These are phyloP conservation scores for Agrotis exclamationis DNA, from an alignment of 2,888 invertebrate species.

Conservation along the genomic window DNA sequence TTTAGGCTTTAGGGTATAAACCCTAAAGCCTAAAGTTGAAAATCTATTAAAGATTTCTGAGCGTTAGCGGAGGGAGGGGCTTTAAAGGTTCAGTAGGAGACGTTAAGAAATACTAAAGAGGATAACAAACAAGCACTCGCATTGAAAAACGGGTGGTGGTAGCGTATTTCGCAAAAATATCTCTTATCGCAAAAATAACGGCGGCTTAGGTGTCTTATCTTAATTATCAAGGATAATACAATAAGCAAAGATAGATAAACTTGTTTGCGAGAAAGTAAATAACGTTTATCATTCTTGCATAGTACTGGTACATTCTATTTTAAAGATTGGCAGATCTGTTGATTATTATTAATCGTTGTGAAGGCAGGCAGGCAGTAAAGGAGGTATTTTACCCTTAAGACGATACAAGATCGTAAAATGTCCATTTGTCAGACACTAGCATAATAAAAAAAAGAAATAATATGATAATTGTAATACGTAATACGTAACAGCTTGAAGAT, in stretches of 20 bases:
- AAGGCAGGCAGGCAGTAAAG: not conserved
- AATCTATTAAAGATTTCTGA: too few relatives aligned
- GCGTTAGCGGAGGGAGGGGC: too few relatives aligned
- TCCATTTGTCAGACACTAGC: slow-evolving; percentile 1
- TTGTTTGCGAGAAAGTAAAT: slow-evolving; percentile 61
- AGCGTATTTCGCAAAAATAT: slow-evolving; percentile 45
- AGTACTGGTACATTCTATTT: slow-evolving; percentile 7
- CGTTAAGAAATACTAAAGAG: not conserved
- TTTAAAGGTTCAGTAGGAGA: not conserved
- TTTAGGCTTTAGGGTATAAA: too few relatives aligned
- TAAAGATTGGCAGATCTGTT: slow-evolving; percentile 9
- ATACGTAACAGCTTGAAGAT: slow-evolving; percentile 1
- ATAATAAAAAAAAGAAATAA: slow-evolving; percentile 1
- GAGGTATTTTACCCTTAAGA: not conserved
- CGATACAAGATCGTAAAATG: not conserved
- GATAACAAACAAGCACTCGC: not conserved
- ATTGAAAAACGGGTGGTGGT: slow-evolving; percentile 16
- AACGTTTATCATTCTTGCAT: slow-evolving; percentile 38
- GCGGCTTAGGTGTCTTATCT: slow-evolving; percentile 61
- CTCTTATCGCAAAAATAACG: slow-evolving; percentile 60
- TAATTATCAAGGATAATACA: slow-evolving; percentile 66
- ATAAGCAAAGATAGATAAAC: slow-evolving; percentile 58
- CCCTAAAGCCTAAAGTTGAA: too few relatives aligned
- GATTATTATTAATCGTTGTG: not conserved
- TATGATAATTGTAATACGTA: slow-evolving; percentile 7